Percentiles rank a stretch among this genome's conserved stretches.
phyloP scores from a whole-genome alignment of 2,888 invertebrate genomes.

The Xestia xanthographa region DNA sequence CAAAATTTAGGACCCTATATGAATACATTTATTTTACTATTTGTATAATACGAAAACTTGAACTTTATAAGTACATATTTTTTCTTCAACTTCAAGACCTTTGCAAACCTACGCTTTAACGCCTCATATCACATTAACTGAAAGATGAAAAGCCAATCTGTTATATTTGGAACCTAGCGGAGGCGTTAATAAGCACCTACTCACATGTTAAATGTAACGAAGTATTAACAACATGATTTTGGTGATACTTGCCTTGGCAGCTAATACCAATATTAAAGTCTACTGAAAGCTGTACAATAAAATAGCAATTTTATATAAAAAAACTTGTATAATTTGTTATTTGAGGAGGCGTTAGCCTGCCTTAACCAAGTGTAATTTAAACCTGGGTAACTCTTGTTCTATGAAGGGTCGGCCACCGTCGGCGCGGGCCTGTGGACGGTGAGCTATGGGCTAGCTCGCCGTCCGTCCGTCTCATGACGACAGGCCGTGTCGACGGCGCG shows the following conservation, averaged over 20 bases:
- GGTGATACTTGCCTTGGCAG: not conserved
- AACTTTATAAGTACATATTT: constrained; percentile 8
- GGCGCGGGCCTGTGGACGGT: too few species aligned
- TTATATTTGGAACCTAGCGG: not conserved
- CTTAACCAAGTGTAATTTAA: constrained; percentile 30
- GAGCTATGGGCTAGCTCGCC: too few species aligned
- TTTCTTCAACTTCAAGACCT: constrained; percentile 12
- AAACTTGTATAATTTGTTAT: not conserved
- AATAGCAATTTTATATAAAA: not conserved
- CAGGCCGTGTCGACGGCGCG: too few species aligned
- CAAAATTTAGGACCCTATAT: not conserved
- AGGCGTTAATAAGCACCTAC: constrained; percentile 8
- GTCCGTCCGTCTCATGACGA: too few species aligned
- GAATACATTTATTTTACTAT: constrained; percentile 18
- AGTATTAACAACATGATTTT: not conserved
- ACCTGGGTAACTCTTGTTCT: constrained; percentile 28
- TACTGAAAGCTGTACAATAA: constrained; percentile 2
- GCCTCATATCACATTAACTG: not conserved
- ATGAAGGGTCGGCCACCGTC: too few species aligned
- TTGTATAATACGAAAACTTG: not conserved
- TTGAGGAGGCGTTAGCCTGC: not conserved
- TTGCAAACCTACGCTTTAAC: constrained; percentile 15
- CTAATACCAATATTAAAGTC: not conserved
- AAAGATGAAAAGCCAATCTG: constrained; percentile 4
- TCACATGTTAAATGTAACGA: not conserved